Evolutionary conservation across 2,888 invertebrate genomes (phyloP).

Genomic region (Neelides folsomi): DNA sequence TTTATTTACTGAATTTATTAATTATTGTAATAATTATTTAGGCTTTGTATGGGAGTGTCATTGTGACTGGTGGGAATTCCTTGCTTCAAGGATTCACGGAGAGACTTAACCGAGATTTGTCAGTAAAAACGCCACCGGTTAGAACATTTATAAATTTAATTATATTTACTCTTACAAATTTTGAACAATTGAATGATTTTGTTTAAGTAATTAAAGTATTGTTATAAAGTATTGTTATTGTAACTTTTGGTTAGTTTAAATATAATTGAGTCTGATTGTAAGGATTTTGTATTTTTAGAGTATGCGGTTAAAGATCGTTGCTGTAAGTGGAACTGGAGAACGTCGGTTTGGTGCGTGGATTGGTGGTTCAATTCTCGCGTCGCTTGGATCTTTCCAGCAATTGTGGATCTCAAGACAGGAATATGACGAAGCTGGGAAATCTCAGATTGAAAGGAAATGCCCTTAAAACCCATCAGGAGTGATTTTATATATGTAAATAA

Average conservation of each 20-base stretch:
- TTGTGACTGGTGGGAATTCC: slow-evolving; percentile 90
- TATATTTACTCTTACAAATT: no score
- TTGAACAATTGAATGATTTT: no score
- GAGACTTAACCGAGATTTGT: slow-evolving; percentile 72
- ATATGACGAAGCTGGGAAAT: slow-evolving; percentile 94
- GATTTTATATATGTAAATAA: no score
- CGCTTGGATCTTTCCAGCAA: slow-evolving; percentile 97
- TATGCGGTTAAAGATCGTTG: slow-evolving; percentile 84
- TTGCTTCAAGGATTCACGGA: slow-evolving; percentile 87
- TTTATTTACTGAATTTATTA: not conserved
- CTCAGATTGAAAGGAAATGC: slow-evolving; percentile 87
- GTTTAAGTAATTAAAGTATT: no score
- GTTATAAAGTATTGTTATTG: no score
- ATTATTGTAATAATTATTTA: slow-evolving; percentile 35
- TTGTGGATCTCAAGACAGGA: slow-evolving; percentile 99
- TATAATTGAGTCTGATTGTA: no score
- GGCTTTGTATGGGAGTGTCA: slow-evolving; percentile 82
- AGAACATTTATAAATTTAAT: no score
- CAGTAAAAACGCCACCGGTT: slow-evolving; percentile 70
- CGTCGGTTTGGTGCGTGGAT: slow-evolving; percentile 96
- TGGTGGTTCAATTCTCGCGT: slow-evolving; percentile 94
- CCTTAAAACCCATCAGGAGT: slow-evolving; percentile 38
- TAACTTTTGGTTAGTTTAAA: no score
- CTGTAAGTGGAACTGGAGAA: slow-evolving; percentile 80
- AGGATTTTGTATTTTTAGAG: slow-evolving; percentile 44